Evolutionary conservation across 2,797 vertebrate species (phyloP).

Genomic region (Anabacerthia variegaticeps): DNA sequence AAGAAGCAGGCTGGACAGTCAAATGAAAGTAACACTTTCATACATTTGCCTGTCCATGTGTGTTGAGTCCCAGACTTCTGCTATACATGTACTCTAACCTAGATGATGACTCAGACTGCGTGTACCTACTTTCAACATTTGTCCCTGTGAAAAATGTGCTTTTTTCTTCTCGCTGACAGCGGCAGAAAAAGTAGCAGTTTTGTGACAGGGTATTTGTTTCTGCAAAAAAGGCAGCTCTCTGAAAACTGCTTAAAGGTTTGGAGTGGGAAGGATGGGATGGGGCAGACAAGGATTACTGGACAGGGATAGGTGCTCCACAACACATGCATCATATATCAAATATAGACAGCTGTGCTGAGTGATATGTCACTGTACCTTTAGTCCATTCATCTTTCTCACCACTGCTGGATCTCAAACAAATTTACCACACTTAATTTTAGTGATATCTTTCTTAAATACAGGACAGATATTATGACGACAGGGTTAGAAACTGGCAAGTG

Average conservation of each 20-base stretch:
- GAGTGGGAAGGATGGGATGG: neutral
- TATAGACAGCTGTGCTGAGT: neutral
- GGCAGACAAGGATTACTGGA: neutral
- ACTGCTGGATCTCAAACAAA: slow-evolving; percentile 58
- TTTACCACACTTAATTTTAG: slow-evolving; percentile 36
- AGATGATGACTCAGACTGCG: neutral
- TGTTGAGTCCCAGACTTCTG: neutral
- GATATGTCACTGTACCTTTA: neutral
- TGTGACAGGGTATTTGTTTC: neutral
- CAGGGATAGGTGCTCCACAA: neutral
- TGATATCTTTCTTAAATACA: slow-evolving; percentile 21
- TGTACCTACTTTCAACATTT: fast-evolving
- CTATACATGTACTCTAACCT: neutral
- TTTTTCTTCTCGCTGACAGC: neutral
- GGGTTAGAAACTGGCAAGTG: neutral
- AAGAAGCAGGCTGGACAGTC: neutral
- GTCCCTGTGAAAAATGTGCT: neutral
- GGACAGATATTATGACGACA: neutral
- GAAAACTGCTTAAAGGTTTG: neutral
- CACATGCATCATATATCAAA: neutral
- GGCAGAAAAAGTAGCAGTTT: neutral
- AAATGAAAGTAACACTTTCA: neutral
- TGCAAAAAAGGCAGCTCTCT: neutral
- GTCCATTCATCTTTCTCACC: slow-evolving; percentile 25
- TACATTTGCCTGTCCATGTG: neutral